phyloP scores from a whole-genome alignment of 2,888 invertebrate species.

The Zele albiditarsus region DNA sequence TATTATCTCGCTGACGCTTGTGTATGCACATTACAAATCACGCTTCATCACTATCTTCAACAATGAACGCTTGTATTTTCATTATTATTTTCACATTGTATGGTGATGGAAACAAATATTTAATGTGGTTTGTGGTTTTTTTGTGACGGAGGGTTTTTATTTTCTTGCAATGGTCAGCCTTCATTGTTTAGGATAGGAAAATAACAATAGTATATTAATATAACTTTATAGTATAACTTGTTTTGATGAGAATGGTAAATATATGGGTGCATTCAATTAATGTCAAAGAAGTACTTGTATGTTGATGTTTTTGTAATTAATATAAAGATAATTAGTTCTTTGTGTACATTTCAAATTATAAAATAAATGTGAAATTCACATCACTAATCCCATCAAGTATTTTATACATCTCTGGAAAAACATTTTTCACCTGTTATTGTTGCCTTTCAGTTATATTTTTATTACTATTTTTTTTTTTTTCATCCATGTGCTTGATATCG shows the following conservation, averaged over 20 bases:
- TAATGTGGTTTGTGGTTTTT: not conserved
- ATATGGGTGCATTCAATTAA: too few species aligned
- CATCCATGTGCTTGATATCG: not conserved
- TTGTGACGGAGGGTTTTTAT: too few species aligned
- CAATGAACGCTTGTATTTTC: not conserved
- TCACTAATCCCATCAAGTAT: not conserved
- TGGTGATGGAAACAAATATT: not conserved
- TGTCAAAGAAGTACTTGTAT: too few species aligned
- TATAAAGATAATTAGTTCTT: slow-evolving; percentile 14
- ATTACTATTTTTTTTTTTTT: too few species aligned
- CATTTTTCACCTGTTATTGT: not conserved
- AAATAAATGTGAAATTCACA: slow-evolving; percentile 7
- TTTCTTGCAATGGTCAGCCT: too few species aligned
- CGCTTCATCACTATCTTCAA: not conserved
- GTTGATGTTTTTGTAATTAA: slow-evolving; percentile 1
- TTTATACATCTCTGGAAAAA: not conserved
- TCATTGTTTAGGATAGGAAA: too few species aligned
- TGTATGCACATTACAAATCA: slow-evolving; percentile 4
- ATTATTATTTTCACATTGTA: not conserved
- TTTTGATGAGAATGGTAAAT: slow-evolving; percentile 32
- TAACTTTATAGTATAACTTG: slow-evolving; percentile 20
- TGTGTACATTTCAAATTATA: not conserved
- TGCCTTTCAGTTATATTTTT: not conserved
- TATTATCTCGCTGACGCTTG: not conserved
- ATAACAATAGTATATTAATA: too few species aligned